Conservation (phyloP, 2,797 vertebrate species). For the Pseudochromis fuscus region DNA sequence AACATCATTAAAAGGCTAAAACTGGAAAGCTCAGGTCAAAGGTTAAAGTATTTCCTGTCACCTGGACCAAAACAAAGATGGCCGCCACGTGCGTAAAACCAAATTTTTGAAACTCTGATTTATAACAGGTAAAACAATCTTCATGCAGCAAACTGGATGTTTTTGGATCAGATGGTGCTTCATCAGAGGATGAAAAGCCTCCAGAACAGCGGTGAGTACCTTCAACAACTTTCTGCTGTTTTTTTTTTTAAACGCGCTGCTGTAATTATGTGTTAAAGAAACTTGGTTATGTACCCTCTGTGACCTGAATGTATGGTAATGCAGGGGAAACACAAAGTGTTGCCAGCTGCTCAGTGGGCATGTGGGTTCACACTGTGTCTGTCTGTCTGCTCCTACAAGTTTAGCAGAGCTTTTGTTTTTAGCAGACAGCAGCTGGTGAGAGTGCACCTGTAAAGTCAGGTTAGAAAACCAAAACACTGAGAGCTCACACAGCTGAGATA, state of each 20-base stretch:
- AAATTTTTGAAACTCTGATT: background rate
- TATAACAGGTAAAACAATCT: background rate
- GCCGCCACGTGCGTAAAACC: too few relatives aligned
- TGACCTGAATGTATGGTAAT: background rate
- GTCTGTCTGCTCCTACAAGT: too few relatives aligned
- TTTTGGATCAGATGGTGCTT: background rate
- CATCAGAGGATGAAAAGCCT: background rate
- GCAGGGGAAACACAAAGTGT: too few relatives aligned
- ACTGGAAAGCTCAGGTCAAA: background rate
- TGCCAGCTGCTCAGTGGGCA: too few relatives aligned
- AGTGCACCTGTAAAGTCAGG: too few relatives aligned
- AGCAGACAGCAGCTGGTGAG: too few relatives aligned
- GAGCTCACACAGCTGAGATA: background rate
- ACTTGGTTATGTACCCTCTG: background rate
- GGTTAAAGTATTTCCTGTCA: too few relatives aligned
- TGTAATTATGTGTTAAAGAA: background rate
- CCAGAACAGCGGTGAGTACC: background rate
- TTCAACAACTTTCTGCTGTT: background rate
- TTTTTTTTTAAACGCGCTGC: background rate
- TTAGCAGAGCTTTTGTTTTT: too few relatives aligned
- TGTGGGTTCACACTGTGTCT: too few relatives aligned
- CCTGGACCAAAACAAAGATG: background rate
- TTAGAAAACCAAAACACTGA: background rate
- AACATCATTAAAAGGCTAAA: background rate
- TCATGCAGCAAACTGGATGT: background rate